Percentiles rank a stretch among this genome's conserved stretches.
These are phyloP conservation scores for Drosophila eohydei DNA, from an alignment of 2,888 invertebrate species.

Conservation along the genomic window DNA sequence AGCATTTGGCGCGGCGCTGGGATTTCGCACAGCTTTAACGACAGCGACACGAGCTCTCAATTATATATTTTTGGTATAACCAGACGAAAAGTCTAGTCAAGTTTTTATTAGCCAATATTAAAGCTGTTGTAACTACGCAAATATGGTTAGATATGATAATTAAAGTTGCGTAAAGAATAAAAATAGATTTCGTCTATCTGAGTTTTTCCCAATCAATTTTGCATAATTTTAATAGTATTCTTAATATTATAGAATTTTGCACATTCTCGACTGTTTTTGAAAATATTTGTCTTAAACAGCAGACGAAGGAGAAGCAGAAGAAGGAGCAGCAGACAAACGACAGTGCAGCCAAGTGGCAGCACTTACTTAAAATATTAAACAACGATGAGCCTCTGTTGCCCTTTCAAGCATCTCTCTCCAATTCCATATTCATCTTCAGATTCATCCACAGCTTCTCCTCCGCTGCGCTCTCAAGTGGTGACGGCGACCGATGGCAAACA, in stretches of 20 bases:
- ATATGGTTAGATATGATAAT: neutral
- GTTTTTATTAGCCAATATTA: neutral
- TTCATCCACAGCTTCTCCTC: constrained; percentile 36
- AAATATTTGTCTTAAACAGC: neutral
- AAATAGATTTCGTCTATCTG: neutral
- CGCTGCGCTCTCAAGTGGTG: constrained; percentile 69
- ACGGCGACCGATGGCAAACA: constrained; percentile 62
- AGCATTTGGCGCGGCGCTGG: constrained; percentile 2
- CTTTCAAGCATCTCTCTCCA: constrained; percentile 57
- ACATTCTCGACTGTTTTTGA: neutral
- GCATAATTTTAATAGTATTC: neutral
- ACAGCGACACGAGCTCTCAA: neutral
- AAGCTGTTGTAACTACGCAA: neutral
- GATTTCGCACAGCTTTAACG: constrained; percentile 15
- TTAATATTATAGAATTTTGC: neutral
- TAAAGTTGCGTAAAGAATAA: neutral
- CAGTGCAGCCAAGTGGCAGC: constrained; percentile 59
- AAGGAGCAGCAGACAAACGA: neutral
- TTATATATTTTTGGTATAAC: constrained; percentile 1
- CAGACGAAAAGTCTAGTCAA: neutral
- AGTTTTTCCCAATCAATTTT: neutral
- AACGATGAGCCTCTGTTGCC: constrained; percentile 68
- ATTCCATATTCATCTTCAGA: constrained; percentile 31
- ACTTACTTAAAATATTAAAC: constrained; percentile 78
- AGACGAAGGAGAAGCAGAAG: neutral